Conservation (phyloP, 2,113 vertebrate species). For the Rhinopithecus roxellana region DNA sequence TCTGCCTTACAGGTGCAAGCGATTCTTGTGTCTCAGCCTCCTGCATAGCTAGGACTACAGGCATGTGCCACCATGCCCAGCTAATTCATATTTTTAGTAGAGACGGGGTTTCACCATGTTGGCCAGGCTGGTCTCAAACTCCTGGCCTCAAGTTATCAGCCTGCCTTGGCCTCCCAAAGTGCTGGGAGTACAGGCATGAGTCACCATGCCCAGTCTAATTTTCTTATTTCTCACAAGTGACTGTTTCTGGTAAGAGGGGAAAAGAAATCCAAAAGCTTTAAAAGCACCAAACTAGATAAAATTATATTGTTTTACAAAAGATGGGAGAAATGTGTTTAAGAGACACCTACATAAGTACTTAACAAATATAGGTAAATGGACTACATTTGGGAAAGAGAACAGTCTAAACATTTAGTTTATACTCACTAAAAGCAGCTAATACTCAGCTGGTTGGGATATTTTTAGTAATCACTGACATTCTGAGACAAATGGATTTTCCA, state of each 20-base stretch:
- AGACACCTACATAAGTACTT: neutral
- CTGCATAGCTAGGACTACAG: no score
- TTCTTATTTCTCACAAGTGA: neutral
- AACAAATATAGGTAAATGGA: neutral
- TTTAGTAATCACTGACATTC: neutral
- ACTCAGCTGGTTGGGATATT: neutral
- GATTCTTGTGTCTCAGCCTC: no score
- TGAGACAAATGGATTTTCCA: slow-evolving; percentile 35
- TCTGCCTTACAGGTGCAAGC: no score
- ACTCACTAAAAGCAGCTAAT: neutral
- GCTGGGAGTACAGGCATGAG: no score
- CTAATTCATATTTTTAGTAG: no score
- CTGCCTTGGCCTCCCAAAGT: no score
- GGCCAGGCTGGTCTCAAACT: no score
- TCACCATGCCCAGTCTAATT: neutral
- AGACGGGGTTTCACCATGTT: no score
- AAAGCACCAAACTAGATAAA: neutral
- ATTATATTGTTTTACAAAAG: neutral
- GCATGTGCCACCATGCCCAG: no score
- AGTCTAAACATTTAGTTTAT: neutral
- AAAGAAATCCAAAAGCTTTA: neutral
- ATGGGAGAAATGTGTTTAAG: neutral
- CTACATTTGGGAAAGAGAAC: neutral
- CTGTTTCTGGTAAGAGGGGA: neutral
- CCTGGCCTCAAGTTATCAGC: no score